Evolutionary conservation across 2,888 invertebrate genomes (phyloP).

Genomic region (Achlya flavicornis): DNA sequence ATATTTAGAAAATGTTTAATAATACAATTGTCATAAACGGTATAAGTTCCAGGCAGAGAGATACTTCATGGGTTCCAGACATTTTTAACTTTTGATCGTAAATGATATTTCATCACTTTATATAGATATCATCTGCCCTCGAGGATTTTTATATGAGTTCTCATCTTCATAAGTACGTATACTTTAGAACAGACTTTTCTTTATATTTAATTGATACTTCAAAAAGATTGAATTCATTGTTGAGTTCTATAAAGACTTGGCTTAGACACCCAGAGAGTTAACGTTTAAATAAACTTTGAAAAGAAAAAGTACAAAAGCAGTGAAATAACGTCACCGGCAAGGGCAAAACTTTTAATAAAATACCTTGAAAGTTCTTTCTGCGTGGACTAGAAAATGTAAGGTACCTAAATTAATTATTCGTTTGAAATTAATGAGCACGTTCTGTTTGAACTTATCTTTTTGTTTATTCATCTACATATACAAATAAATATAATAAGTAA

Average conservation of each 20-base stretch:
- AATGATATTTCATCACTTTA: not conserved
- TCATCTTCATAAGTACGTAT: slow-evolving; percentile 37
- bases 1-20: too few species aligned
- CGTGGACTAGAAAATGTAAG: not conserved
- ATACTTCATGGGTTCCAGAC: too few species aligned
- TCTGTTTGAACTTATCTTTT: too few species aligned
- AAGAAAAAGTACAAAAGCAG: slow-evolving; percentile 45
- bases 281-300: slow-evolving; percentile 52
- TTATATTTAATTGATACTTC: slow-evolving; percentile 50
- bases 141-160: slow-evolving; percentile 29
- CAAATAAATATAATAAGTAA: too few species aligned
- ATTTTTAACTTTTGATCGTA: not conserved
- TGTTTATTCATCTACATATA: slow-evolving; percentile 11
- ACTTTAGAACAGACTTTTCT: slow-evolving; percentile 37
- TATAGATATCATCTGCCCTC: slow-evolving; percentile 12
- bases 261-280: slow-evolving; percentile 52
- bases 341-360: slow-evolving; percentile 58
- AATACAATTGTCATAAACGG: too few species aligned
- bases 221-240: slow-evolving; percentile 54
- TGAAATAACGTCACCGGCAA: slow-evolving; percentile 48
- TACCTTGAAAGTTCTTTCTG: slow-evolving; percentile 44
- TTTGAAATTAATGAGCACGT: not conserved
- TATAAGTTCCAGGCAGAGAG: too few species aligned
- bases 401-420: slow-evolving; percentile 9
- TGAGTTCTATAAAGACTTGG: slow-evolving; percentile 44